Conservation (phyloP, 2,113 vertebrate genomes). For the Mixornis gularis region DNA sequence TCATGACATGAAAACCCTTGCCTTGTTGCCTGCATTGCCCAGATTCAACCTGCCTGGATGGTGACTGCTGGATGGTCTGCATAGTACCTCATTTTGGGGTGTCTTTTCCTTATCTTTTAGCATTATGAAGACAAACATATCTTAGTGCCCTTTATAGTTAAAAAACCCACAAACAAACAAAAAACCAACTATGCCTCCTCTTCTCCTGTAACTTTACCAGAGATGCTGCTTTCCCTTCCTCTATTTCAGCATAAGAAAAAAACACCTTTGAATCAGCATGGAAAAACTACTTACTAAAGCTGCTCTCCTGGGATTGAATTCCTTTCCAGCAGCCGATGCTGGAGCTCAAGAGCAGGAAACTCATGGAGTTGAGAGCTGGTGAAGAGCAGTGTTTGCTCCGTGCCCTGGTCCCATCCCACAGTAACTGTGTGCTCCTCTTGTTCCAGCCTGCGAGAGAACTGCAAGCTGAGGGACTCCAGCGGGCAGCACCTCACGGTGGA, state of each 20-base stretch:
- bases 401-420: fast-evolving
- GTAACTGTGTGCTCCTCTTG: not conserved
- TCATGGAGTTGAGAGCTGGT: not conserved
- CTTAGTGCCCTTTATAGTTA: not conserved
- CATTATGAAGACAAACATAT: not conserved
- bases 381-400: fast-evolving
- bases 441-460: slow-evolving; percentile 82
- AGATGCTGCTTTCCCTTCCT: not conserved
- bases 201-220: not conserved
- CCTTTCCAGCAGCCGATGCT: not conserved
- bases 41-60: not conserved
- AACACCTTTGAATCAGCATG: not conserved
- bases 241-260: not conserved
- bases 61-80: not conserved
- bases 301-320: not conserved
- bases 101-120: not conserved
- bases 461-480: slow-evolving; percentile 63
- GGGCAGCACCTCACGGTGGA: slow-evolving; percentile 70
- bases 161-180: not conserved
- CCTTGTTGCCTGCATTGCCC: not conserved
- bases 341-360: not conserved
- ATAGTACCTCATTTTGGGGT: not conserved
- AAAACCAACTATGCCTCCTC: not conserved
- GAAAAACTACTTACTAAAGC: not conserved
- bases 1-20: not conserved